Conservation (phyloP, 1,140 invertebrate species). For the Sycophila sp. region DNA sequence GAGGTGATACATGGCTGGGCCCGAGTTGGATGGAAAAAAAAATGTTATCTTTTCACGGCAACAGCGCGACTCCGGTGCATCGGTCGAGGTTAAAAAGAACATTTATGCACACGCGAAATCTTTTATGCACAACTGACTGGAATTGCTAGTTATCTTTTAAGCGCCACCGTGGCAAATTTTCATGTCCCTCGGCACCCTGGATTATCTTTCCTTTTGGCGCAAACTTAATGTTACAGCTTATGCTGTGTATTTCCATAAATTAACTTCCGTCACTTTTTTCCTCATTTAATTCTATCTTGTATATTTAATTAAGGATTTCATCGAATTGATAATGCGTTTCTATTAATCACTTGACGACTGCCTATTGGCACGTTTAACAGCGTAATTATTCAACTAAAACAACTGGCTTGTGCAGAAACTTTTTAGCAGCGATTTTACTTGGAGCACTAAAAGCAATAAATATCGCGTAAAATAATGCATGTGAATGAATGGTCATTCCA, state of each 20-base stretch:
- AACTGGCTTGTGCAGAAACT: too few relatives aligned
- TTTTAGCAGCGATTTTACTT: neutral
- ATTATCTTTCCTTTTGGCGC: neutral
- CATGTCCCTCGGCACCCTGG: too few relatives aligned
- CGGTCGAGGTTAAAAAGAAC: neutral
- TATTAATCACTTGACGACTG: too few relatives aligned
- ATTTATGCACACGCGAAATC: neutral
- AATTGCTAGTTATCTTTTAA: neutral
- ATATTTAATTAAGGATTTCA: neutral
- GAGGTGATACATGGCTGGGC: neutral
- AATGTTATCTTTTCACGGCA: slow-evolving; percentile 6
- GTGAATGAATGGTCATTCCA: slow-evolving; percentile 13
- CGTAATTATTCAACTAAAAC: too few relatives aligned
- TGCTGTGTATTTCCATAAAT: too few relatives aligned
- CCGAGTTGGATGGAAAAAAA: slow-evolving; percentile 13
- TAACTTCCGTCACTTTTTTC: too few relatives aligned
- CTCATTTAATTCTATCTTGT: neutral
- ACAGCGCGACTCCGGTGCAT: neutral
- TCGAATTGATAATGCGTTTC: neutral
- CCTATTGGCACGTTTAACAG: too few relatives aligned
- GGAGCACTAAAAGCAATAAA: slow-evolving; percentile 13
- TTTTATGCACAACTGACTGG: too few relatives aligned
- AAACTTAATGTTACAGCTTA: neutral
- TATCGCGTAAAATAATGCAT: slow-evolving; percentile 13
- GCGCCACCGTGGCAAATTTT: neutral